Base-by-base conservation (phyloP, 2,797 vertebrate species). In the Hafferia zeledoni region DNA sequence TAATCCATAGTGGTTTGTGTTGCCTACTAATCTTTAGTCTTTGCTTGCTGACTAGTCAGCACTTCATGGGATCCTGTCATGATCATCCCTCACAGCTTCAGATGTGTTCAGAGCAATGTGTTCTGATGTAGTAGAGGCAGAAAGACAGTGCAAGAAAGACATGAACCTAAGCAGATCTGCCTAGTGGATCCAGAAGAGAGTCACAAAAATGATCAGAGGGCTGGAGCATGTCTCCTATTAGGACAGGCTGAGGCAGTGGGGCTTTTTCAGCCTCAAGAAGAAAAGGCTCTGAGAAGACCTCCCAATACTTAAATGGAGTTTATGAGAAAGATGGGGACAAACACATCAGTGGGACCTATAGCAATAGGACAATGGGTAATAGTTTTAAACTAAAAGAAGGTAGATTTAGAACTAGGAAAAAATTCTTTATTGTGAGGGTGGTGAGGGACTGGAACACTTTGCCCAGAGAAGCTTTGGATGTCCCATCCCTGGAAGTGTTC, bases 361-460 rank as follows among this genome's bases (percentile, higher is more conserved):
- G 19, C 2, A 9, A 30, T 4, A 71, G 18, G 9, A 65, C 11
- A 44, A 49, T 11, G 7, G 8, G 4, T 35, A 55, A 41, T 20
- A 2, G 6, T 65, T 91, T 83, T 46, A 50, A 84, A 43, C 9
- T 46, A 18, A 44, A 63, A 8, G 22, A 35, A 10, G 4, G 9
- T 43, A 76, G 16, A 41, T 68, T 55, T 33, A 68, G n/a, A 35
- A 50, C 75, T 39, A 37, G 10, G 6, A n/a, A 67, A 39, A 70
- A 12, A 4, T 9, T 27, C 6, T 46, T 46, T 41, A 20, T 3
- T 1, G 2, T 69, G 33, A 70, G 8, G 3, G 3, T 57, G 31
- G 3, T 35, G 17, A 74, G 17, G 49, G 37, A 35, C 11, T 56
- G n/a, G 60, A 27, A 31, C 15, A 50, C 5, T 8, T 44, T 71